Conservation (phyloP, 2,888 invertebrate species). For the Polyploca ridens region DNA sequence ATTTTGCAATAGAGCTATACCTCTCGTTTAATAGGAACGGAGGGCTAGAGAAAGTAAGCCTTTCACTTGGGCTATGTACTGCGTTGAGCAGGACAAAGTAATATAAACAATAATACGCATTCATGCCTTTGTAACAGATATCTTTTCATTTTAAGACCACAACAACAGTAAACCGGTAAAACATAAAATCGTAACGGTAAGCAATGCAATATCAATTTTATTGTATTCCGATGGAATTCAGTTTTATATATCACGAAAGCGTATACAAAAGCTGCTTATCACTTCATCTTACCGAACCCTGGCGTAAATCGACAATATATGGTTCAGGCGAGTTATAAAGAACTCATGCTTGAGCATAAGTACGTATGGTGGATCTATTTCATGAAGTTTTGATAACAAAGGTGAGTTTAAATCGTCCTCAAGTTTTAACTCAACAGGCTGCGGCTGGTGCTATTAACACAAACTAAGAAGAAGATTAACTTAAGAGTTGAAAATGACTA, state of each 20-base stretch:
- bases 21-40: constrained; percentile 65
- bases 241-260: constrained; percentile 23
- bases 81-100: constrained; percentile 53
- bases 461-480: constrained; percentile 56
- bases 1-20: constrained; percentile 73
- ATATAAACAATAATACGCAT: constrained; percentile 73
- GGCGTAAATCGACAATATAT: constrained; percentile 27
- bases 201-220: constrained; percentile 24
- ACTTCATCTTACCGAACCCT: constrained; percentile 37
- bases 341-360: background rate
- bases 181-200: constrained; percentile 21
- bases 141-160: constrained; percentile 41
- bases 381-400: background rate
- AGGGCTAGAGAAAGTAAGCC: constrained; percentile 82
- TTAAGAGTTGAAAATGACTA: constrained; percentile 51
- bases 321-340: constrained; percentile 24
- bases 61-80: constrained; percentile 72
- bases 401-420: constrained; percentile 16
- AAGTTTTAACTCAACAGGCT: constrained; percentile 48
- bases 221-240: constrained; percentile 19
- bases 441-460: constrained; percentile 48
- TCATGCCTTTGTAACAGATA: constrained; percentile 51
- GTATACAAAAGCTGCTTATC: constrained; percentile 28
- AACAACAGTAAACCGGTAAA: constrained; percentile 22
- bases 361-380: constrained; percentile 11